phyloP scores from a whole-genome alignment of 2,888 invertebrate genomes.

The Drosophila borealis region DNA sequence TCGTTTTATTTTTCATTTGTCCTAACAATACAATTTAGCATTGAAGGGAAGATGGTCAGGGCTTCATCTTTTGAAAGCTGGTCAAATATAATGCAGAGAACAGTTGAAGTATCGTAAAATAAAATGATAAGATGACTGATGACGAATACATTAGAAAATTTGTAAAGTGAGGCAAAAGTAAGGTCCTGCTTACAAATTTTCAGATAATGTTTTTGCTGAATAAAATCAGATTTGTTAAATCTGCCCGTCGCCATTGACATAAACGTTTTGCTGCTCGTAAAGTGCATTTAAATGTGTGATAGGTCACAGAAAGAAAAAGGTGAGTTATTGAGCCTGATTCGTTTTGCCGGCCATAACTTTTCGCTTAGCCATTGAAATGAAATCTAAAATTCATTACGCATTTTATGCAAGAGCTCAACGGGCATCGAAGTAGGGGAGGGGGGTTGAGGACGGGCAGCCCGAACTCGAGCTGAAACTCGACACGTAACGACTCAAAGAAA shows the following conservation, averaged over 20 bases:
- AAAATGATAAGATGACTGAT: no score
- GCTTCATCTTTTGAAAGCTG: no score
- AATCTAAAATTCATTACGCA: conserved; percentile 82
- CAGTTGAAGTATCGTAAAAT: no score
- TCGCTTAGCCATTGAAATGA: conserved; percentile 67
- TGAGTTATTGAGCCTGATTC: conserved; percentile 35
- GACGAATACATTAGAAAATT: no score
- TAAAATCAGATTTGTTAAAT: neutral
- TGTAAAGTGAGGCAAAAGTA: no score
- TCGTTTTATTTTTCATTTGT: no score
- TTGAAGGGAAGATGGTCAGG: no score
- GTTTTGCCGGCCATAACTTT: conserved; percentile 61
- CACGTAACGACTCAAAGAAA: conserved; percentile 67
- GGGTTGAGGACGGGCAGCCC: neutral
- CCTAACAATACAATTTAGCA: no score
- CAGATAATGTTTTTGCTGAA: neutral
- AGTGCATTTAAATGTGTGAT: conserved; percentile 37
- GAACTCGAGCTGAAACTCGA: conserved; percentile 33
- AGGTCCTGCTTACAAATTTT: neutral
- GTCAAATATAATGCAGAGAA: no score
- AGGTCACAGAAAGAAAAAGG: neutral
- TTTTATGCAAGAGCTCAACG: conserved; percentile 53
- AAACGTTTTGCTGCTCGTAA: conserved; percentile 58
- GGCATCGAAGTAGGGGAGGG: neutral
- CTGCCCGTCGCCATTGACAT: conserved; percentile 24